These are phyloP conservation scores for Alloplasta piceator DNA, from an alignment of 2,888 invertebrate genomes.

Conservation along the genomic window DNA sequence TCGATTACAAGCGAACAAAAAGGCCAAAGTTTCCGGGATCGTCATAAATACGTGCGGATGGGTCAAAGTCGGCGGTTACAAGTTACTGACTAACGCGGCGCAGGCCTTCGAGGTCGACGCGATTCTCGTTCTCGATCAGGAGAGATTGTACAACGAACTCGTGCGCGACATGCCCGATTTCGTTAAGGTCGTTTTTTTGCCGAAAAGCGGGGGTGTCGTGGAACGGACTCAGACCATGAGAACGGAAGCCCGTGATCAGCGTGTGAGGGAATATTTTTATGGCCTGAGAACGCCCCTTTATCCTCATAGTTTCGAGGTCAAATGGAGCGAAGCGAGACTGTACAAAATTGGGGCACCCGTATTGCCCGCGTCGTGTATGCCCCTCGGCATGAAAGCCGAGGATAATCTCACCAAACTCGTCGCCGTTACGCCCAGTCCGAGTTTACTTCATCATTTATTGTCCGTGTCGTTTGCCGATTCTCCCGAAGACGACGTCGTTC, in stretches of 20 bases:
- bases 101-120: constrained; percentile 98
- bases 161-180: constrained; percentile 96
- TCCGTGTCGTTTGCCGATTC: constrained; percentile 94
- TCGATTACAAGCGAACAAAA: constrained; percentile 93
- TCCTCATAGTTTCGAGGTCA: constrained; percentile 97
- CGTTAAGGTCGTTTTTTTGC: constrained; percentile 94
- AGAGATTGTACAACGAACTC: constrained; percentile 96
- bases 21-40: constrained; percentile 94
- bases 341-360: constrained; percentile 97
- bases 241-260: constrained; percentile 90
- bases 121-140: constrained; percentile 97
- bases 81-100: constrained; percentile 93
- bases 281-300: constrained; percentile 92
- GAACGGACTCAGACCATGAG: constrained; percentile 91
- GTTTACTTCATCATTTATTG: constrained; percentile 93
- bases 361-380: constrained; percentile 97
- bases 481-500: constrained; percentile 93
- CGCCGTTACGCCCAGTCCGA: constrained; percentile 89
- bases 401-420: constrained; percentile 96
- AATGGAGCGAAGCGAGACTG: constrained; percentile 94
- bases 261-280: constrained; percentile 98
- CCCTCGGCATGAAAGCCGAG: constrained; percentile 96
- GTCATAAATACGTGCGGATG: constrained; percentile 99
- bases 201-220: constrained; percentile 98
- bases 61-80: constrained; percentile 96